Evolutionary conservation across 2,113 vertebrate genomes (phyloP).

Genomic region (Lontra canadensis): DNA sequence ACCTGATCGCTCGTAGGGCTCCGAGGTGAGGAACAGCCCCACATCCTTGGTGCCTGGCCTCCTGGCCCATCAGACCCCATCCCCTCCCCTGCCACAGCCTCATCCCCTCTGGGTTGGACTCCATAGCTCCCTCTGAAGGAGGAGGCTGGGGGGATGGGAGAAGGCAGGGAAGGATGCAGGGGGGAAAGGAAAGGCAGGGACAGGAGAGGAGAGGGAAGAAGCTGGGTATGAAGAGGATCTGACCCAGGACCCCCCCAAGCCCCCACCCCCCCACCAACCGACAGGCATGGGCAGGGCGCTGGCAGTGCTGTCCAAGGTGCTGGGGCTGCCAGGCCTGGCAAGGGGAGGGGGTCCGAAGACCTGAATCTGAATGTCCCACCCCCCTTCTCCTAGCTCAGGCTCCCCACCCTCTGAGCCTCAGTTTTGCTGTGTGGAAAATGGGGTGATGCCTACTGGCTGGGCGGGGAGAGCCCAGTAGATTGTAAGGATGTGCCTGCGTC

Average conservation of each 20-base stretch:
- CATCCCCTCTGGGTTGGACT: background rate
- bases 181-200: background rate
- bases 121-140: background rate
- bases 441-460: background rate
- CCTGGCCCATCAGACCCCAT: rapidly evolving
- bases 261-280: background rate
- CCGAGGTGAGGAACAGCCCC: background rate
- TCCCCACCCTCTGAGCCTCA: background rate
- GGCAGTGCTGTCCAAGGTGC: conserved; percentile 57
- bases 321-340: background rate
- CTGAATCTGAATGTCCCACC: background rate
- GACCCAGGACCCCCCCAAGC: background rate
- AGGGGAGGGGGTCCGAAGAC: background rate
- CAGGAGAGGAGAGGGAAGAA: background rate
- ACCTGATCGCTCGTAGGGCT: background rate
- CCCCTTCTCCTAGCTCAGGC: background rate
- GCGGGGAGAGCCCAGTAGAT: background rate
- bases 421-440: background rate
- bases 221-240: background rate
- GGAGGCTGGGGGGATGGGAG: background rate
- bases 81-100: background rate
- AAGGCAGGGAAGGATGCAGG: background rate
- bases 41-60: background rate
- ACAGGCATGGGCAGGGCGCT: rapidly evolving
- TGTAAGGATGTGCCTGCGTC: background rate